Evolutionary conservation across 2,888 invertebrate genomes (phyloP).

Genomic region (Arenicola marina): DNA sequence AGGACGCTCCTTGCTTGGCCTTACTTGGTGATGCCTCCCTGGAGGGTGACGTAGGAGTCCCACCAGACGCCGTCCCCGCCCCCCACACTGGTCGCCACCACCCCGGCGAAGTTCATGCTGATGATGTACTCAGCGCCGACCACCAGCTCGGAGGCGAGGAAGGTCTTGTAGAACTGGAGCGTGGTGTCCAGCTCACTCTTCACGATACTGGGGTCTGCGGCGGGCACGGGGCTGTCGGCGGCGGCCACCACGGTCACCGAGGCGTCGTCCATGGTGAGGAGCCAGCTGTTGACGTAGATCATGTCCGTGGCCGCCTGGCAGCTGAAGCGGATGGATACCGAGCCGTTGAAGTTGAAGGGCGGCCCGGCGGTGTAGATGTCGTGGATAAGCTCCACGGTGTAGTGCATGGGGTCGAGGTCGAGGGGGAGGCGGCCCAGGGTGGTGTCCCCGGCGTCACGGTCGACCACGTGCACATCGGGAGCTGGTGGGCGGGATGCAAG

Average conservation of each 20-base stretch:
- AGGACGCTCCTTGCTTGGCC: too few relatives aligned
- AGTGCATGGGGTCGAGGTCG: not conserved
- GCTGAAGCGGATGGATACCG: not conserved
- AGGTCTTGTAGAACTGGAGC: too few relatives aligned
- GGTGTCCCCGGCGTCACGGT: slow-evolving; percentile 1
- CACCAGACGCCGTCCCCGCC: not conserved
- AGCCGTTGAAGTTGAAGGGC: slow-evolving; percentile 15
- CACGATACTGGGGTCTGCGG: not conserved
- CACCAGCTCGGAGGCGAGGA: slow-evolving; percentile 6
- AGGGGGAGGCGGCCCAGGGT: not conserved
- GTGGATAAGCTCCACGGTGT: slow-evolving; percentile 9
- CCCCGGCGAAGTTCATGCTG: slow-evolving; percentile 7
- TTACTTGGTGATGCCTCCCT: not conserved
- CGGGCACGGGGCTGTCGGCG: not conserved
- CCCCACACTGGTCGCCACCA: not conserved
- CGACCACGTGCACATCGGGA: too few relatives aligned
- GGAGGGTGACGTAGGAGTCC: not conserved
- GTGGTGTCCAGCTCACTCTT: not conserved
- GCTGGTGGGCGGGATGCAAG: too few relatives aligned
- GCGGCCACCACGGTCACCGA: not conserved
- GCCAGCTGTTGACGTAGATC: not conserved
- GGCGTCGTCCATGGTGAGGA: not conserved
- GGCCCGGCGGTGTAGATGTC: slow-evolving; percentile 10
- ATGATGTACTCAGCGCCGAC: slow-evolving; percentile 12
- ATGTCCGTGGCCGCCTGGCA: not conserved